These are phyloP conservation scores for Cartodere bifasciata DNA, from an alignment of 2,888 invertebrate genomes.

Conservation along the genomic window DNA sequence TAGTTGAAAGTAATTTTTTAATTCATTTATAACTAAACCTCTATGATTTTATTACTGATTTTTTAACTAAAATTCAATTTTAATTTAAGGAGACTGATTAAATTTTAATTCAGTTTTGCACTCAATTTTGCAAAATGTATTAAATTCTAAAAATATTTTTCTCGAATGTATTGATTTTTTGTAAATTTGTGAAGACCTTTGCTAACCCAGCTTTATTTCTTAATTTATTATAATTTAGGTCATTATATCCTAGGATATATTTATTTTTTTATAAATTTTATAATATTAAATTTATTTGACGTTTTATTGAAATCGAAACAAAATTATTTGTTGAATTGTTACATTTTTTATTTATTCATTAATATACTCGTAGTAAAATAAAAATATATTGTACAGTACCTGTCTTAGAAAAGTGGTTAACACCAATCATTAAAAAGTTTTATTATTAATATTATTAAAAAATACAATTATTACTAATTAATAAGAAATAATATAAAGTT, in stretches of 20 bases:
- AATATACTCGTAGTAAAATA: conserved; percentile 12
- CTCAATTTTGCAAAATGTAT: no score
- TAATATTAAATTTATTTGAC: conserved; percentile 18
- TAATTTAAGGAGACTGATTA: no score
- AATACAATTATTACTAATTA: conserved; percentile 11
- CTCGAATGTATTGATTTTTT: no score
- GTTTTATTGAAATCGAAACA: conserved; percentile 6
- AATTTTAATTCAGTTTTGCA: no score
- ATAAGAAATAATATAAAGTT: conserved; percentile 13
- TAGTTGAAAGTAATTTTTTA: no score
- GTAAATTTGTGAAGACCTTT: no score
- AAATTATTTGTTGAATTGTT: conserved; percentile 8
- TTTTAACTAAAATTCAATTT: no score
- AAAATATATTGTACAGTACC: conserved; percentile 22
- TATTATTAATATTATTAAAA: conserved; percentile 8
- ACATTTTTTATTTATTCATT: conserved; percentile 6
- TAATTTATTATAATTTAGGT: conserved; percentile 15
- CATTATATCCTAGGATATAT: conserved; percentile 19
- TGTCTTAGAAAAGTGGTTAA: conserved; percentile 17
- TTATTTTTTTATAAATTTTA: conserved; percentile 21
- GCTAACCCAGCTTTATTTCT: no score
- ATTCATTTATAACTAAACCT: no score
- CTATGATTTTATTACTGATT: no score
- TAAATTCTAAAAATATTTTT: no score
- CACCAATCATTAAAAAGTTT: conserved; percentile 17